Percentiles rank a stretch among this genome's conserved stretches.
These are phyloP conservation scores for Rhegmatorhina hoffmannsi DNA, from an alignment of 2,113 vertebrate genomes.

Conservation along the genomic window DNA sequence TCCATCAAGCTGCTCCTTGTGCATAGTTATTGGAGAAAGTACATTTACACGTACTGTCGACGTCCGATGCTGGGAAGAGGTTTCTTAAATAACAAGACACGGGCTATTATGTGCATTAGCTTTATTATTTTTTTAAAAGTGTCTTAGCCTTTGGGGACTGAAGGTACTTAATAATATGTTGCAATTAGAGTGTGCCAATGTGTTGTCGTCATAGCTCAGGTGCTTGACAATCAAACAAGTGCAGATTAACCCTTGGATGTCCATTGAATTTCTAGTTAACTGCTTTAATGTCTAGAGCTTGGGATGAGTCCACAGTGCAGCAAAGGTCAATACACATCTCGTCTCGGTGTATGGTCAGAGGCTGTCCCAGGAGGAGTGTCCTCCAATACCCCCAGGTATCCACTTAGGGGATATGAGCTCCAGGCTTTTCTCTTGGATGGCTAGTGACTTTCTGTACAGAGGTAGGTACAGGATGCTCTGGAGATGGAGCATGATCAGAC, in stretches of 20 bases:
- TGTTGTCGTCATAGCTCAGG: constrained; percentile 41
- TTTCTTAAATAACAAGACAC: constrained; percentile 53
- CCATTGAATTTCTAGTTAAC: not conserved
- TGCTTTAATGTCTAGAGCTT: not conserved
- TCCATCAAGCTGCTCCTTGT: constrained; percentile 45
- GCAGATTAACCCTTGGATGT: constrained; percentile 9
- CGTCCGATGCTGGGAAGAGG: constrained; percentile 51
- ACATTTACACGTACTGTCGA: constrained; percentile 26
- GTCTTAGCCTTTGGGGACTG: constrained; percentile 48
- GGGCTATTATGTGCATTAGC: constrained; percentile 37
- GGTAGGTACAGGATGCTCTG: not conserved
- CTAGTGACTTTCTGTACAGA: not conserved
- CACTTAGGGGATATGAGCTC: fast-evolving
- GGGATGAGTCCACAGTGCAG: not conserved
- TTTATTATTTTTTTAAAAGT: constrained; percentile 61
- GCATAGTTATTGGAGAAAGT: constrained; percentile 42
- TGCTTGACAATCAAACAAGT: constrained; percentile 18
- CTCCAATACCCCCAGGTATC: not conserved
- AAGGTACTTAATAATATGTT: constrained; percentile 61
- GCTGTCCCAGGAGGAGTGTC: not conserved
- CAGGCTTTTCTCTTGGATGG: not conserved
- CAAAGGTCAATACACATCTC: not conserved
- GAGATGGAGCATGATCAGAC: not conserved
- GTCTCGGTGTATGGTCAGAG: not conserved
- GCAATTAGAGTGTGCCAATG: constrained; percentile 52